Conservation (phyloP, 2,113 vertebrate genomes). For the Asarcornis scutulata region DNA sequence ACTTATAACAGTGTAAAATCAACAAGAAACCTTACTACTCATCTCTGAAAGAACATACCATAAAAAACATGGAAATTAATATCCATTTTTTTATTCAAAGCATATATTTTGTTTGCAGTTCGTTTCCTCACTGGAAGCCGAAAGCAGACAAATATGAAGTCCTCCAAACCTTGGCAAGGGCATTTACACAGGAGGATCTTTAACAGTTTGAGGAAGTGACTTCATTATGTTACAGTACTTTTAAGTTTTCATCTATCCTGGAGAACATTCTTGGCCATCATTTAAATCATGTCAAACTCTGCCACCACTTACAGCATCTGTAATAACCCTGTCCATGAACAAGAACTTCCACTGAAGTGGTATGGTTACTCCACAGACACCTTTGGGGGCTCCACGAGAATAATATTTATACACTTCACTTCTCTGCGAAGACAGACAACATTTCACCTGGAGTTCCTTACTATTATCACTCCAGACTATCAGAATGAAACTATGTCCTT, state of each 20-base stretch:
- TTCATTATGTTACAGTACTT: background rate
- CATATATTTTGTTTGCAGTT: background rate
- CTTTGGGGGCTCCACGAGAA: background rate
- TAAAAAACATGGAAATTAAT: background rate
- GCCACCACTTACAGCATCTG: background rate
- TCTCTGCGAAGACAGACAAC: background rate
- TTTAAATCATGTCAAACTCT: background rate
- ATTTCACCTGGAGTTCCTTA: background rate
- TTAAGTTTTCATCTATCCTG: background rate
- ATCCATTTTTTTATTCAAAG: background rate
- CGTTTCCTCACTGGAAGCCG: background rate
- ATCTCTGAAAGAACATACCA: background rate
- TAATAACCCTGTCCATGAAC: background rate
- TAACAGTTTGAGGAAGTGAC: background rate
- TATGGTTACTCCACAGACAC: background rate
- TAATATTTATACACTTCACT: background rate
- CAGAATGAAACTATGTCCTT: background rate
- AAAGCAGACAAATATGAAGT: background rate
- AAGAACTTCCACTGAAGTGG: background rate
- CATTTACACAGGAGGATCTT: background rate
- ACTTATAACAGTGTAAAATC: constrained; percentile 42
- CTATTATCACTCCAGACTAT: background rate
- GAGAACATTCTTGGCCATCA: background rate
- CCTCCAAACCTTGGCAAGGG: background rate
- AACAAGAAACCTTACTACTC: background rate